Percentiles rank a stretch among this genome's conserved stretches.
These are phyloP conservation scores for Emydocephalus ijimae DNA, from an alignment of 2,113 vertebrate species.

Conservation along the genomic window DNA sequence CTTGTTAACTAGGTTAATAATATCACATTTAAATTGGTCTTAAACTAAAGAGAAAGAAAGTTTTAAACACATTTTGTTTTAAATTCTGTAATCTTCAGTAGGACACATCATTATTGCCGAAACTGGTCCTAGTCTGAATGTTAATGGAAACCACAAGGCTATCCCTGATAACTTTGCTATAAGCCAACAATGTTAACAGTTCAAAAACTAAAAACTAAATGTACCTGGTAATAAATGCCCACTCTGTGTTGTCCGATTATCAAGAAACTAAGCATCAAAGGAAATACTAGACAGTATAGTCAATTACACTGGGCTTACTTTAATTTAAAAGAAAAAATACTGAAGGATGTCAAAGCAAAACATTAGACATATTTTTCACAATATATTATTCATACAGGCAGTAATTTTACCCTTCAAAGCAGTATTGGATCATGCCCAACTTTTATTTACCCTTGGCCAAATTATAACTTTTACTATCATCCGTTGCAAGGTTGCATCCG, in stretches of 20 bases:
- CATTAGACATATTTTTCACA: neutral
- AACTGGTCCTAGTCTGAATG: neutral
- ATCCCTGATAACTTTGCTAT: neutral
- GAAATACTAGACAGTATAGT: neutral
- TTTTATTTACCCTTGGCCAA: conserved; percentile 18
- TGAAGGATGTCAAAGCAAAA: conserved; percentile 15
- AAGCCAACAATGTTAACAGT: neutral
- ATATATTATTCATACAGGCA: neutral
- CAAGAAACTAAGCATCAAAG: neutral
- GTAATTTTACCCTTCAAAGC: neutral
- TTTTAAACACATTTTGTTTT: neutral
- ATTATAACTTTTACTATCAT: conserved; percentile 16
- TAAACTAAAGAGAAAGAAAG: neutral
- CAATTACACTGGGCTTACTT: neutral
- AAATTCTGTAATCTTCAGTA: neutral
- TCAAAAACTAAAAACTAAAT: neutral
- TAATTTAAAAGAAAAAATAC: conserved; percentile 17
- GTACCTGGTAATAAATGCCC: neutral
- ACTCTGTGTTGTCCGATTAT: neutral
- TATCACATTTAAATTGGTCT: neutral
- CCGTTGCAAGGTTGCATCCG: neutral
- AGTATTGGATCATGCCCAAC: neutral
- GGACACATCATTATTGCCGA: neutral
- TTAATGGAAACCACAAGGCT: neutral
- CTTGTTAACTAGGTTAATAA: neutral